Evolutionary conservation across 1,140 invertebrate genomes (phyloP).

Genomic region (Andrena cerasifolii): DNA sequence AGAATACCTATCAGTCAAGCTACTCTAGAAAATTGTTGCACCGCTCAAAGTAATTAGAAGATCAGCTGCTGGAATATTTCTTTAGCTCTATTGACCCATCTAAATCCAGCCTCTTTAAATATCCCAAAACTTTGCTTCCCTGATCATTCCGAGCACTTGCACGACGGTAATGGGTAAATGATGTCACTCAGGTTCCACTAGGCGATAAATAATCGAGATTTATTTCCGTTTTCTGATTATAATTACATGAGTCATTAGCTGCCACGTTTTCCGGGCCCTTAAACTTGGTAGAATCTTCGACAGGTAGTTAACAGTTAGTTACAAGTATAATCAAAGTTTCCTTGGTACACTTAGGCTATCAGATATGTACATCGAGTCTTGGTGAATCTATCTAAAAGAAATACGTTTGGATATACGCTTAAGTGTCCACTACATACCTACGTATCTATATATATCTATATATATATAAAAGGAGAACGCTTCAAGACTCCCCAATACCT

Average conservation of each 20-base stretch:
- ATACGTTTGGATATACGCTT: neutral
- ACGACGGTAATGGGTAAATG: constrained; percentile 1
- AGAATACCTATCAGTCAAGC: too few relatives aligned
- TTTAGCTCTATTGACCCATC: too few relatives aligned
- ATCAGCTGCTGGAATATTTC: too few relatives aligned
- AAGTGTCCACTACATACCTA: constrained; percentile 1
- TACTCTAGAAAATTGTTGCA: too few relatives aligned
- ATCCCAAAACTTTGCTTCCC: too few relatives aligned
- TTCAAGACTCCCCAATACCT: constrained; percentile 7
- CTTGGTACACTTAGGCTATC: constrained; percentile 15
- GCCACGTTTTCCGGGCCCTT: neutral
- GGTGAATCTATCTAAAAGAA: neutral
- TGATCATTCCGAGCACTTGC: too few relatives aligned
- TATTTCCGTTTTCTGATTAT: constrained; percentile 60
- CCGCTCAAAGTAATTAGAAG: too few relatives aligned
- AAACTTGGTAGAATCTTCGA: neutral
- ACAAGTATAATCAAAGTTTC: neutral
- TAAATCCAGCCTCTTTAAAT: too few relatives aligned
- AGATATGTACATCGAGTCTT: constrained; percentile 45
- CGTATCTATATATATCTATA: neutral
- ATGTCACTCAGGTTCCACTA: neutral
- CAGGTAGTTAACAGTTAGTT: neutral
- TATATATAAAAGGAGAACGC: constrained; percentile 41
- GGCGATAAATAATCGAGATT: constrained; percentile 75
- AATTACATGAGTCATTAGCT: constrained; percentile 44